Conservation (phyloP, 2,113 vertebrate species). For the Serinus canaria region DNA sequence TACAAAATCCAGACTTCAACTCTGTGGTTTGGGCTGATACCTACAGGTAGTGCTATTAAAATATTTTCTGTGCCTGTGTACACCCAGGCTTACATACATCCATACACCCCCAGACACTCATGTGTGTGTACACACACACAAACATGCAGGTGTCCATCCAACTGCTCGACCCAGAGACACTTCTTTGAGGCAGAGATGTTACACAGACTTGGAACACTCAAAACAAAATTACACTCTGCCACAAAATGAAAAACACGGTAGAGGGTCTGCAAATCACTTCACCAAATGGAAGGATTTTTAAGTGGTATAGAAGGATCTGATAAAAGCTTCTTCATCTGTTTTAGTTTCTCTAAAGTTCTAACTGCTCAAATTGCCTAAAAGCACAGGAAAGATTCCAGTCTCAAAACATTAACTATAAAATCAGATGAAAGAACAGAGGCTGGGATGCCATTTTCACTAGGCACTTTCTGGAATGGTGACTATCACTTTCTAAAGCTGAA, state of each 20-base stretch:
- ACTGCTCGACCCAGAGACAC: background rate
- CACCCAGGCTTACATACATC: background rate
- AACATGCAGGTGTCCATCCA: background rate
- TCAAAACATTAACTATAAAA: background rate
- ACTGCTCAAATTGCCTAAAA: background rate
- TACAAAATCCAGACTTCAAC: background rate
- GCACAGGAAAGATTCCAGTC: background rate
- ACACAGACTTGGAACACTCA: background rate
- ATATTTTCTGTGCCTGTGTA: background rate
- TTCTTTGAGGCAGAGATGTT: background rate
- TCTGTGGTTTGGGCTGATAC: background rate
- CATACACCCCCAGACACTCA: fast-evolving
- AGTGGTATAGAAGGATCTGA: background rate
- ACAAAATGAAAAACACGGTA: background rate
- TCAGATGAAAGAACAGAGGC: background rate
- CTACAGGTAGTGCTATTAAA: background rate
- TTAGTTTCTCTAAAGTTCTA: background rate
- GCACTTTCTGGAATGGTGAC: background rate
- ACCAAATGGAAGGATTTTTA: background rate
- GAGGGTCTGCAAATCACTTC: background rate
- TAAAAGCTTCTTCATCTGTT: background rate
- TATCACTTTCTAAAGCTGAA: background rate
- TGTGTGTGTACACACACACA: background rate
- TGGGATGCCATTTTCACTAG: background rate
- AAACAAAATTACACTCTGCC: background rate